phyloP scores from a whole-genome alignment of 2,113 vertebrate genomes.

The Stegastes partitus region DNA sequence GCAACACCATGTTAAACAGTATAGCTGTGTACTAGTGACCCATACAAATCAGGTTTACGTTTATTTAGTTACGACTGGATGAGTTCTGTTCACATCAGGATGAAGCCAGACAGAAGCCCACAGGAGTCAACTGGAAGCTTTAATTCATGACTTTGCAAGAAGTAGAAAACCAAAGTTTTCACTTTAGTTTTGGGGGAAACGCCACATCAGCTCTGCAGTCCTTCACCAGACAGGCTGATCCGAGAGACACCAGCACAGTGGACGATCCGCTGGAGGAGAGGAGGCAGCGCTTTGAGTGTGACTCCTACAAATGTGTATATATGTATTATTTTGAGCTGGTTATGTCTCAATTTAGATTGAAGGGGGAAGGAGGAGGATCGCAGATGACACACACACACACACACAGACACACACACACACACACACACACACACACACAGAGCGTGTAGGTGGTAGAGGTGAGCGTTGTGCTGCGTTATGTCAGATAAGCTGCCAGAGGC shows the following conservation, averaged over 20 bases:
- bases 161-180: constrained; percentile 12
- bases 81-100: not conserved
- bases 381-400: not conserved
- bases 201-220: constrained; percentile 17
- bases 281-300: not conserved
- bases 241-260: too few relatives aligned
- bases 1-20: too few relatives aligned
- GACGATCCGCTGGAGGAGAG: not conserved
- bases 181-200: constrained; percentile 20
- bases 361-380: too few relatives aligned
- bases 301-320: too few relatives aligned
- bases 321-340: too few relatives aligned
- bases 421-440: not conserved
- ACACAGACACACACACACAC: constrained; percentile 8
- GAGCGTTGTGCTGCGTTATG: not conserved
- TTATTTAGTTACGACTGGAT: not conserved
- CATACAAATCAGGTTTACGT: too few relatives aligned
- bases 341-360: too few relatives aligned
- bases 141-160: constrained; percentile 14
- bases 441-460: constrained; percentile 29
- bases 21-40: too few relatives aligned
- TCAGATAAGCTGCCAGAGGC: constrained; percentile 17
- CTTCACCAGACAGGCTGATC: constrained; percentile 1
- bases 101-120: not conserved
- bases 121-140: constrained; percentile 6